Conservation (phyloP, 2,113 vertebrate species). For the Arenaria interpres region DNA sequence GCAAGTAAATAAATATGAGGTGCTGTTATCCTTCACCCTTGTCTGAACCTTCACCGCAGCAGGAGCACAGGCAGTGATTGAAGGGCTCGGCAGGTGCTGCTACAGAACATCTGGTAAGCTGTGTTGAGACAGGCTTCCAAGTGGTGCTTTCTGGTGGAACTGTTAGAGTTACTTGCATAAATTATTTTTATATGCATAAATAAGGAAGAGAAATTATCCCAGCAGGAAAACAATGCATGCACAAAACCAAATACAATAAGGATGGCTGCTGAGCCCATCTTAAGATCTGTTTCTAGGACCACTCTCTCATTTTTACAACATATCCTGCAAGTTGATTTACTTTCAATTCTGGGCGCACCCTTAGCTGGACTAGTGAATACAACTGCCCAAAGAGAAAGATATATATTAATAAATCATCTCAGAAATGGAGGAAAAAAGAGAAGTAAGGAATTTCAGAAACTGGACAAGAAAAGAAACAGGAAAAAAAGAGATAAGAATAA, state of each 20-base stretch:
- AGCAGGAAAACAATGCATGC: neutral
- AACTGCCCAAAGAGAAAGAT: neutral
- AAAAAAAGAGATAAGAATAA: neutral
- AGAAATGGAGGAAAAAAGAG: neutral
- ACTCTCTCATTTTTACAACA: neutral
- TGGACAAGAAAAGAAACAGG: neutral
- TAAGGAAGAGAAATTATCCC: neutral
- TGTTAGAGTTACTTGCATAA: neutral
- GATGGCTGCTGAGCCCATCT: neutral
- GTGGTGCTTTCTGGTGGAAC: conserved; percentile 1
- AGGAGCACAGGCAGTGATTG: neutral
- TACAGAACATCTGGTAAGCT: conserved; percentile 15
- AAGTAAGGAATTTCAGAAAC: neutral
- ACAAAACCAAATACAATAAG: neutral
- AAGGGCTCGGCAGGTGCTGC: conserved; percentile 1
- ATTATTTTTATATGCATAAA: neutral
- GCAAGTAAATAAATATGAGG: neutral
- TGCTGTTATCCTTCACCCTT: neutral
- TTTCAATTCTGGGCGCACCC: neutral
- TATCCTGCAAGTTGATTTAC: neutral
- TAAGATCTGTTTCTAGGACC: neutral
- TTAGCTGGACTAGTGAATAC: neutral
- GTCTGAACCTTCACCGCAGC: neutral
- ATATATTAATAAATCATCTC: neutral
- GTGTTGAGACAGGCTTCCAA: conserved; percentile 4